Evolutionary conservation across 2,888 invertebrate genomes (phyloP).

Genomic region (Strigamia crassipes): DNA sequence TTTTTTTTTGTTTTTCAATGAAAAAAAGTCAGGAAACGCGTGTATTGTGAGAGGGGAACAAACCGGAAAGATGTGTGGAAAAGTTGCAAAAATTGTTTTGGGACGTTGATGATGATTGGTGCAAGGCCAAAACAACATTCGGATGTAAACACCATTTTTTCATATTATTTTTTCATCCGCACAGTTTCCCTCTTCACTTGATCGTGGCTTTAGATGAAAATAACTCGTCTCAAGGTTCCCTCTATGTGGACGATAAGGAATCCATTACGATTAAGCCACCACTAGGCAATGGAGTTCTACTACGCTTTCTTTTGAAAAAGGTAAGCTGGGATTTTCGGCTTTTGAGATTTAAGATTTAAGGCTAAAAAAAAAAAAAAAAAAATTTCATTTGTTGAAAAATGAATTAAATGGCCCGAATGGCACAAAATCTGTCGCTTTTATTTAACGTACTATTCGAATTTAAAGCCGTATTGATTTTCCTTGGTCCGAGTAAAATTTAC

Average conservation of each 20-base stretch:
- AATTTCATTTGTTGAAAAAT: not conserved
- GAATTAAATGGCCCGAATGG: not conserved
- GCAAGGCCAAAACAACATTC: not conserved
- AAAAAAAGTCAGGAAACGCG: not conserved
- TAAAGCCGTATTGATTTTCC: not conserved
- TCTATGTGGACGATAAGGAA: constrained; percentile 53
- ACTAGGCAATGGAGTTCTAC: constrained; percentile 9
- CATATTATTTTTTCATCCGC: not conserved
- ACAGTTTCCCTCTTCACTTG: constrained; percentile 48
- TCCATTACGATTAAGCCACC: constrained; percentile 20
- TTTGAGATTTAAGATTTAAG: not conserved
- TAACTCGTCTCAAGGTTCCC: constrained; percentile 50
- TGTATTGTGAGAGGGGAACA: not conserved
- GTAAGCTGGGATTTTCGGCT: not conserved
- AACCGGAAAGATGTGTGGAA: not conserved
- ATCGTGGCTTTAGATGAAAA: constrained; percentile 52
- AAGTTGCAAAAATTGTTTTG: not conserved
- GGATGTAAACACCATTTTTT: not conserved
- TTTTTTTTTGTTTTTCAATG: not conserved
- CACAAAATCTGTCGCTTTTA: not conserved
- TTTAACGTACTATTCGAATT: not conserved
- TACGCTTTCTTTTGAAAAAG: not conserved
- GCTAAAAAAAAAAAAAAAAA: not conserved
- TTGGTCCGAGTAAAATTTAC: not conserved
- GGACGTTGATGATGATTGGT: constrained; percentile 7